Evolutionary conservation across 2,797 vertebrate species (phyloP).

Genomic region (Otolemur crassicaudatus): DNA sequence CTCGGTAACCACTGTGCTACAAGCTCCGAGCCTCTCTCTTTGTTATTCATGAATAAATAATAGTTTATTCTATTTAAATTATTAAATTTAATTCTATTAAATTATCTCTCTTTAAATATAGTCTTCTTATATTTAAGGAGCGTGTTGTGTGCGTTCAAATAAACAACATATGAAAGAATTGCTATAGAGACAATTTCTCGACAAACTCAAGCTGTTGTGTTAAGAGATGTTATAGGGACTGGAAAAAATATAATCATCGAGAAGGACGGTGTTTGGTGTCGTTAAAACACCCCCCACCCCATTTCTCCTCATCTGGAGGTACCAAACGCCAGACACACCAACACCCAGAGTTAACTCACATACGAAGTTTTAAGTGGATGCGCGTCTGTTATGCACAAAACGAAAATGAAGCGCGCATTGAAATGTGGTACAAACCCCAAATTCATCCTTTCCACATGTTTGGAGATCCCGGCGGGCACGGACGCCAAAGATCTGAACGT

Average conservation of each 20-base stretch:
- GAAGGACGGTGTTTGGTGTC: neutral
- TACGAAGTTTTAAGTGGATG: accelerated
- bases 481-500: conserved; percentile 93
- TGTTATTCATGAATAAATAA: neutral
- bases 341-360: accelerated
- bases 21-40: too few species aligned
- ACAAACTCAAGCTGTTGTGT: neutral
- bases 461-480: conserved; percentile 89
- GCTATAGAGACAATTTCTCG: too few species aligned
- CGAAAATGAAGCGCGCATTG: accelerated
- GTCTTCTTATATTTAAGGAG: too few species aligned
- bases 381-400: accelerated
- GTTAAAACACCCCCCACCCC: accelerated
- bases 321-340: accelerated
- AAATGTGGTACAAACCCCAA: conserved; percentile 90
- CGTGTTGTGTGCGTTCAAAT: neutral
- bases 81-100: too few species aligned
- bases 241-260: accelerated
- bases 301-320: too few species aligned
- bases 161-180: neutral
- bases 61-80: too few species aligned
- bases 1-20: too few species aligned
- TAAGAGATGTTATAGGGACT: accelerated
- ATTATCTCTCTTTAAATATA: neutral
- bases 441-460: conserved; percentile 93